Evolutionary conservation across 2,888 invertebrate genomes (phyloP).

Genomic region (Pollenia angustigena): DNA sequence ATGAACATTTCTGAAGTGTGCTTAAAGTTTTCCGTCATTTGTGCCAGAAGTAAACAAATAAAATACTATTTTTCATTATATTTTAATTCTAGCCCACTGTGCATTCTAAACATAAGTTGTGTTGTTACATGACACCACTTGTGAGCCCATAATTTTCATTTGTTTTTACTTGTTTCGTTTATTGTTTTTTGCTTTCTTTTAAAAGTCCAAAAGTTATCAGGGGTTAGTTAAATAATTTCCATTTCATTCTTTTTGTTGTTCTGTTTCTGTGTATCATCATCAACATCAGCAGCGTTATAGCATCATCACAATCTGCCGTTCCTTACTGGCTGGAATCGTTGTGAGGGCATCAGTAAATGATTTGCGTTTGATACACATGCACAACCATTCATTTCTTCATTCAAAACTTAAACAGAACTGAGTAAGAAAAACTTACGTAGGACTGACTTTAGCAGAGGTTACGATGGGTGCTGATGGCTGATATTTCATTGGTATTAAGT

Average conservation of each 20-base stretch:
- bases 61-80: too few species aligned
- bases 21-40: too few species aligned
- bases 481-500: constrained; percentile 67
- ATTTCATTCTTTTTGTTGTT: constrained; percentile 1
- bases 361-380: constrained; percentile 71
- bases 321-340: constrained; percentile 29
- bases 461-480: constrained; percentile 60
- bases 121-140: constrained; percentile 67
- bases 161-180: constrained; percentile 42
- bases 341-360: constrained; percentile 55
- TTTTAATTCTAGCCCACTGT: too few species aligned
- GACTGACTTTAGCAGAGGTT: constrained; percentile 36
- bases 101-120: constrained; percentile 29
- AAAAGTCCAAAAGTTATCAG: constrained; percentile 69
- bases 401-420: constrained; percentile 29
- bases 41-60: too few species aligned
- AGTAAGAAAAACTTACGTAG: constrained; percentile 20
- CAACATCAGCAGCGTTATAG: constrained; percentile 5
- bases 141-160: constrained; percentile 65
- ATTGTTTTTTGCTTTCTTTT: background rate
- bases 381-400: constrained; percentile 43
- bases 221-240: constrained; percentile 60
- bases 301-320: constrained; percentile 10
- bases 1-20: too few species aligned
- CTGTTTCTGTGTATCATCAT: constrained; percentile 44